Conservation (phyloP, 2,797 vertebrate species). For the Clarias laeviceps region DNA sequence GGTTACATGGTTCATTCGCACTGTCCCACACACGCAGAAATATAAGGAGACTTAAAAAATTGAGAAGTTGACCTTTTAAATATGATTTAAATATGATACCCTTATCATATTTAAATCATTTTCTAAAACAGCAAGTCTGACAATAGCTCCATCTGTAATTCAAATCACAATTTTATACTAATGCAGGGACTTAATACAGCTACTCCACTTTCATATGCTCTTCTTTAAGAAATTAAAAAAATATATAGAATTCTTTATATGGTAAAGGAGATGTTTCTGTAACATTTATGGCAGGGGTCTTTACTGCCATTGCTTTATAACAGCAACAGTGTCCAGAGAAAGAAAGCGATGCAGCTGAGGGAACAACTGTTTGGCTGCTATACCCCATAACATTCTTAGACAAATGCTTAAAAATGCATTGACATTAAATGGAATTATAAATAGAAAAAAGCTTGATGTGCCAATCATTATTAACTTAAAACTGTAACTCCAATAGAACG, state of each 20-base stretch:
- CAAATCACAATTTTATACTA: background rate
- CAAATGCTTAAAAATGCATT: background rate
- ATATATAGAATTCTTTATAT: background rate
- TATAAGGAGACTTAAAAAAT: conserved; percentile 17
- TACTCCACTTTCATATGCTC: background rate
- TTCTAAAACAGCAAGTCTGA: background rate
- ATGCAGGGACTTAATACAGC: background rate
- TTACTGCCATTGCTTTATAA: background rate
- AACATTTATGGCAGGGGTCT: background rate
- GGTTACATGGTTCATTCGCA: background rate
- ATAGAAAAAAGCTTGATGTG: background rate
- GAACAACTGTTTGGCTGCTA: background rate
- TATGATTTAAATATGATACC: too few relatives aligned
- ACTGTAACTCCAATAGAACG: too few relatives aligned
- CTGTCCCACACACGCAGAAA: background rate
- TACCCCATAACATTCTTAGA: background rate
- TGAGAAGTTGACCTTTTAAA: background rate
- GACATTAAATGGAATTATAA: background rate
- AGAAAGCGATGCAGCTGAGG: background rate
- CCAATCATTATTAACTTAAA: background rate
- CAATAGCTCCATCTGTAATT: background rate
- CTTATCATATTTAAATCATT: too few relatives aligned
- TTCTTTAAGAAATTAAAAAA: background rate
- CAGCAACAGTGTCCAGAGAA: background rate
- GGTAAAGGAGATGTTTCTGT: background rate